Base-by-base conservation (phyloP, 2,113 vertebrate genomes). In the Erythrocercus mccallii region DNA sequence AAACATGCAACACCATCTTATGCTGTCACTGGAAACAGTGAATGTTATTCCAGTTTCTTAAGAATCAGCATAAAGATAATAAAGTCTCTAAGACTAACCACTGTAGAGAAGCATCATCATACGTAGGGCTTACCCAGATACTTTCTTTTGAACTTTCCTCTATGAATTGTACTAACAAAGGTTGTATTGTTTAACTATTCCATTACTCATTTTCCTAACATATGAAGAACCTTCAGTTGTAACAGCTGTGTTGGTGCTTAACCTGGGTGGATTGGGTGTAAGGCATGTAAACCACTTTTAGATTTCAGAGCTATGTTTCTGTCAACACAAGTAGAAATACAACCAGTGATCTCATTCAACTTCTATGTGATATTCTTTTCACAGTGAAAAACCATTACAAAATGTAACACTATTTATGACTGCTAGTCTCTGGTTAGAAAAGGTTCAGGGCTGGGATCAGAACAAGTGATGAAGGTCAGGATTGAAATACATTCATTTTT, bases 291-390 rank as follows among this genome's bases (percentile, higher is more conserved):
- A 86, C 11, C 22, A 74, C 44, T 64, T 64, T 74, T 48, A 35
- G 64, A 77, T 90, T 62, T 88, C 56, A 94, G 40, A 94, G 31
- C 53, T 31, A 24, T 47, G 37, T 76, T 94, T 95, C 92, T 95
- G 69, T 94, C 82, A 87, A 18, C 65, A 57, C 23, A 61, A 60
- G 48, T 11, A 79, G 69, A 96, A 92, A 86, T 72, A 94, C 45
- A 80, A 45, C 27, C 38, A 30, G 40, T 90, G 73, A 91, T 92
- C 64, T 86, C 73, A 86, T 92, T 87, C 48, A 40, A 53, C 56
- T 87, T 90, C 81, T 56, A 6, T 51, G 53, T 87, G 72, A 64
- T 86, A 65, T 53, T 65, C 57, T 87, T 73, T 93, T 89, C 73
- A 74, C 69, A 54, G 65, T 48, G 70, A 78, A 94, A 61, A 94